These are phyloP conservation scores for Hermodice carunculata DNA, from an alignment of 2,888 invertebrate species.

Conservation along the genomic window DNA sequence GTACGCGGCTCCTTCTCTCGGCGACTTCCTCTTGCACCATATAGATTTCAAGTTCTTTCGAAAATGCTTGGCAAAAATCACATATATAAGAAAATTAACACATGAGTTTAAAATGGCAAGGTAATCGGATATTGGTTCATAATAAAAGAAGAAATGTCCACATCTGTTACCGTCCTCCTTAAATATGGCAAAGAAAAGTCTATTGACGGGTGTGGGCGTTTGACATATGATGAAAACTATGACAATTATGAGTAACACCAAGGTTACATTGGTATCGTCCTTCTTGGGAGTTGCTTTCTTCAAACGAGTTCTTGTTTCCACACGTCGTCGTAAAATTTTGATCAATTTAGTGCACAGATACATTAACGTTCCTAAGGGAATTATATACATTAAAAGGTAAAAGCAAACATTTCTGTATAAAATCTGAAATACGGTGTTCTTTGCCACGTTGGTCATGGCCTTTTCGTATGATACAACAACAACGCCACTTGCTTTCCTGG, in stretches of 20 bases:
- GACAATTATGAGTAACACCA: slow-evolving; percentile 62
- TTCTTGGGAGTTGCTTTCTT: slow-evolving; percentile 38
- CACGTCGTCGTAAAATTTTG: slow-evolving; percentile 6
- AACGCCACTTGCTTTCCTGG: not conserved
- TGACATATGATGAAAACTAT: slow-evolving; percentile 66
- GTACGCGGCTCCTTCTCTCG: no score
- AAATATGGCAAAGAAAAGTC: slow-evolving; percentile 22
- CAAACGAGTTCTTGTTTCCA: not conserved
- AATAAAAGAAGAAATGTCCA: slow-evolving; percentile 45
- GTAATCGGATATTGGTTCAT: slow-evolving; percentile 50
- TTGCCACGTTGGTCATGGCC: slow-evolving; percentile 11
- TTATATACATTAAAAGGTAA: slow-evolving; percentile 31
- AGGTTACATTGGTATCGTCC: slow-evolving; percentile 60
- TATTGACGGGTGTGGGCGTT: slow-evolving; percentile 45
- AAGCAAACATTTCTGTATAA: slow-evolving; percentile 29
- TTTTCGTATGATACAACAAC: not conserved
- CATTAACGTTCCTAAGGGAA: slow-evolving; percentile 22
- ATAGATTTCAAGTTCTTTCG: slow-evolving; percentile 27
- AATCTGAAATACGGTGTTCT: slow-evolving; percentile 15
- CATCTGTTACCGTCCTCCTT: slow-evolving; percentile 18
- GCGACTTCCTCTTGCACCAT: slow-evolving; percentile 1
- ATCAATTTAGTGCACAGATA: slow-evolving; percentile 23
- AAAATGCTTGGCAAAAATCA: slow-evolving; percentile 60
- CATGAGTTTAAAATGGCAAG: slow-evolving; percentile 62
- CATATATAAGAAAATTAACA: slow-evolving; percentile 65